Percentiles rank a stretch among this genome's conserved stretches.
Conservation (phyloP, 2,797 vertebrate genomes). For the Sebastolobus alascanus region DNA sequence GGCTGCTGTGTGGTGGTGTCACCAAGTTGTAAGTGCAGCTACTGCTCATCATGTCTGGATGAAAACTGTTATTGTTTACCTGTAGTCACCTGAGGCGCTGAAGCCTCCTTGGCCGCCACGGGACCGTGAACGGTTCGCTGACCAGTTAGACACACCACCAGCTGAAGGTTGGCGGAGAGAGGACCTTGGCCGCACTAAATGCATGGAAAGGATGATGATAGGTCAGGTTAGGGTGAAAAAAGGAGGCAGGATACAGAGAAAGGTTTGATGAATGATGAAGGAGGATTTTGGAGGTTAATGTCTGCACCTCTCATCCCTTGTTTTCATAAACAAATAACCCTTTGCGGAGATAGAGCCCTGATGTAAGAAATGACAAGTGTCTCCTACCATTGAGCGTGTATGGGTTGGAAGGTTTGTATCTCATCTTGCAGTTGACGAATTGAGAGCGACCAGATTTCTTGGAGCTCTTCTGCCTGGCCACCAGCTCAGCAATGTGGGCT, state of each 20-base stretch:
- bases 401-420: constrained; percentile 85
- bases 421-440: constrained; percentile 91
- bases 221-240: background rate
- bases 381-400: constrained; percentile 86
- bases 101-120: constrained; percentile 62
- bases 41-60: background rate
- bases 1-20: background rate
- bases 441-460: constrained; percentile 87
- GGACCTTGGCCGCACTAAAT: constrained; percentile 87
- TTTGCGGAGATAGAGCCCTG: background rate
- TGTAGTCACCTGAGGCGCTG: constrained; percentile 68
- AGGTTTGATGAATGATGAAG: background rate
- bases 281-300: background rate
- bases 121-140: constrained; percentile 17
- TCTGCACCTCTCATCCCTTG: background rate
- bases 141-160: constrained; percentile 40
- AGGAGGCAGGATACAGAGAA: background rate
- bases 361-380: background rate
- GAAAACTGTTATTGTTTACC: constrained; percentile 38
- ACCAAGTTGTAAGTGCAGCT: background rate
- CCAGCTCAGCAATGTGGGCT: constrained; percentile 90
- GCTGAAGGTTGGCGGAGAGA: constrained; percentile 89
- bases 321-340: background rate
- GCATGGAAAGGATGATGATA: background rate
- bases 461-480: constrained; percentile 89